Percentiles rank a stretch among this genome's conserved stretches.
Evolutionary conservation across 1,140 invertebrate species (phyloP).

Genomic region (Papilio polytes): DNA sequence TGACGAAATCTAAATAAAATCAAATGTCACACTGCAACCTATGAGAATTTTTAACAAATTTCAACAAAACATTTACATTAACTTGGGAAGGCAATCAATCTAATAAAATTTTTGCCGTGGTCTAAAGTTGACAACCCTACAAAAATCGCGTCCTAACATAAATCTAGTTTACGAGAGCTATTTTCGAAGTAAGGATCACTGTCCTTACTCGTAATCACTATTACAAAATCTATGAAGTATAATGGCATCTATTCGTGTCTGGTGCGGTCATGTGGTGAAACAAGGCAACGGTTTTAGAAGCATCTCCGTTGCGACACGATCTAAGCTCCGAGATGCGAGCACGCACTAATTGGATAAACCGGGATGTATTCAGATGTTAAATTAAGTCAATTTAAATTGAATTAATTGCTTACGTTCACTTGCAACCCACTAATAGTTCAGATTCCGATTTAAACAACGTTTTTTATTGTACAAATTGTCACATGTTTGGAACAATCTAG

Average conservation of each 20-base stretch:
- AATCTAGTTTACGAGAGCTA: constrained; percentile 34
- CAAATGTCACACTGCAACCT: neutral
- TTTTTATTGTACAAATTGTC: neutral
- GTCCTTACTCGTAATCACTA: constrained; percentile 2
- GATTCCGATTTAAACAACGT: neutral
- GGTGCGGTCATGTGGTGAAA: constrained; percentile 42
- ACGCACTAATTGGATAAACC: constrained; percentile 34
- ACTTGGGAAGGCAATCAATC: too few relatives aligned
- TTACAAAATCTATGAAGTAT: constrained; percentile 35
- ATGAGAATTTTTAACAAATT: too few relatives aligned
- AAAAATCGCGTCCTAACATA: too few relatives aligned
- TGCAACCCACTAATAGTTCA: neutral
- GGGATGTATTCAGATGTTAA: constrained; percentile 6
- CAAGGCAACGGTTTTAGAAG: constrained; percentile 39
- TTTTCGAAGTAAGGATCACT: constrained; percentile 52
- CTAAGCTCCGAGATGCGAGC: neutral
- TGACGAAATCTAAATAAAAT: neutral
- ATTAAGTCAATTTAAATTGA: constrained; percentile 24
- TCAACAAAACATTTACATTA: neutral
- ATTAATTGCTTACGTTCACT: constrained; percentile 21
- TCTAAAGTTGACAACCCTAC: neutral
- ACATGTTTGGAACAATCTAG: too few relatives aligned
- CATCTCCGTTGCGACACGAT: constrained; percentile 44
- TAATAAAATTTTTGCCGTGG: neutral
- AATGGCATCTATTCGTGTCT: constrained; percentile 38